Evolutionary conservation across 2,113 vertebrate genomes (phyloP), one percentile per base, ranked within the genome.

Genomic region (Gnathonemus echidnorhynchus): DNA sequence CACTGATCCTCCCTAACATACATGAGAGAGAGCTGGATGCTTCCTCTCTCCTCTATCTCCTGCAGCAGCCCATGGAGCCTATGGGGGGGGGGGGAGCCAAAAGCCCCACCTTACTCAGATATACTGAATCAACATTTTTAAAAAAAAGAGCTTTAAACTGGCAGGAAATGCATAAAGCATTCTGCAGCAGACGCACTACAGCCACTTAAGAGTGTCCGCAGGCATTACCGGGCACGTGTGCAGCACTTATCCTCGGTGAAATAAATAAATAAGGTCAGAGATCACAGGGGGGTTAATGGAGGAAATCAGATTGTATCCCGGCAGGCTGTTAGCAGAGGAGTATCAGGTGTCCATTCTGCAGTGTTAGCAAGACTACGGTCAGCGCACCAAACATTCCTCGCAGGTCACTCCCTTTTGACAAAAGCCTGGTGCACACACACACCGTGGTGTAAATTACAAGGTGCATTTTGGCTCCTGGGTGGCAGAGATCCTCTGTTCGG

Each of bases 251-350:
- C 90, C 27, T 90, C 90, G 50, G 46, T 66, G n/a, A 91, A 86
- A 88, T 91, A 91, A 92, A 94, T 94, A 95, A 95, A 95, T 95
- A 94, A 95, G 92, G 92, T 94, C 91, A 91, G 91, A 91, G 92
- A 94, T 95, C 95, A 93, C 94, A 70, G 87, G 88, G 19, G 91
- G 92, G 92, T 93, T 94, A 95, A 94, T 93, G 92, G 93, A 93
- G 93, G 92, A 94, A 93, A 95, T 95, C 93, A 89, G 94, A 95
- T 95, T 93, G 94, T 89, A 92, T 93, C 91, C 93, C 92, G 92
- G 90, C 46, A 19, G 88, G 86, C 91, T 77, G 53, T 90, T 70
- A 91, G 91, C 86, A 88, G 86, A 86, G 56, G 90, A 90, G 70
- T 90, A 90, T 90, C 92, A 89, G 90, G 90, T 91, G 92, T 35